Conservation (phyloP, 2,113 vertebrate species). For the Tachysurus vachellii region DNA sequence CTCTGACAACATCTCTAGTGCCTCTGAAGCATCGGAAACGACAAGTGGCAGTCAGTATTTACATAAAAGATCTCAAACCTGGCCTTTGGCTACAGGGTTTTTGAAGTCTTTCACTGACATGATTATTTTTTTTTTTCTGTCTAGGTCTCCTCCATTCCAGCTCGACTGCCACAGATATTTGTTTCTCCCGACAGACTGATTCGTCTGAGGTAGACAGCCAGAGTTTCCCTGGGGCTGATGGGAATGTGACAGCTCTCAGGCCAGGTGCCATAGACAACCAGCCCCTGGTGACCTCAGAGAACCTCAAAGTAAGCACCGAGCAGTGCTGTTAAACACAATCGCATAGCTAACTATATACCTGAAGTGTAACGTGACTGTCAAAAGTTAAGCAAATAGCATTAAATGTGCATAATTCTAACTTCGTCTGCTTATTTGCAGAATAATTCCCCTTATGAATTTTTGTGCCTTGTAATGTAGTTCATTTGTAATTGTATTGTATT, state of each 20-base stretch:
- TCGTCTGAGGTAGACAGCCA: slow-evolving; percentile 83
- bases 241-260: slow-evolving; percentile 79
- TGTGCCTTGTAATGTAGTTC: neutral
- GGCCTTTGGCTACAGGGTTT: neutral
- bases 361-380: neutral
- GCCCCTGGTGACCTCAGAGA: slow-evolving; percentile 81
- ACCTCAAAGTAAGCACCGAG: slow-evolving; percentile 75
- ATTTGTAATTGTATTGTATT: neutral
- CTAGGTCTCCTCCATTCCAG: slow-evolving; percentile 73
- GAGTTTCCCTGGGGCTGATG: slow-evolving; percentile 76
- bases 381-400: neutral
- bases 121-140: neutral
- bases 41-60: slow-evolving; percentile 77
- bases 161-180: slow-evolving; percentile 73
- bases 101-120: neutral
- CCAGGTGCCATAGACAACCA: slow-evolving; percentile 89
- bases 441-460: neutral
- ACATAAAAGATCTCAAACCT: neutral
- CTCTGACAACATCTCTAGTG: slow-evolving; percentile 85
- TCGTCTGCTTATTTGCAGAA: neutral
- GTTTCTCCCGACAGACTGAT: slow-evolving; percentile 81
- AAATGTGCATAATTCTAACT: neutral
- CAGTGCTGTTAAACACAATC: neutral
- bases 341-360: neutral
- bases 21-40: slow-evolving; percentile 86